These are phyloP conservation scores for Mirounga angustirostris DNA, from an alignment of 2,113 vertebrate genomes.

Conservation along the genomic window DNA sequence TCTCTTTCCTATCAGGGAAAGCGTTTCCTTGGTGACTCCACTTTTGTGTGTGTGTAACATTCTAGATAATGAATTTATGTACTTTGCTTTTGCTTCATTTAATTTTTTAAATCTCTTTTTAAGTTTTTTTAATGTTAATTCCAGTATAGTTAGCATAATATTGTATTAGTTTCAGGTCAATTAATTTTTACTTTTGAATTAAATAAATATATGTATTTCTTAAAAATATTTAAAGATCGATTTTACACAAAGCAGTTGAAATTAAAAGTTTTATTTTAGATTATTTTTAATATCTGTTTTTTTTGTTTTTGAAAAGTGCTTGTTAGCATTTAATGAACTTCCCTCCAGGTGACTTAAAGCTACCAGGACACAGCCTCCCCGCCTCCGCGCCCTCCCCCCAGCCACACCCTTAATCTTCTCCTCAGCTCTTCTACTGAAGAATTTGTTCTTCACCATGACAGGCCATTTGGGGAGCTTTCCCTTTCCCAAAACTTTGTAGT, in stretches of 20 bases:
- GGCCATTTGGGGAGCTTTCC: neutral
- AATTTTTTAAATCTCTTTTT: neutral
- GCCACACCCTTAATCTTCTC: neutral
- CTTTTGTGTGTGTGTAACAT: neutral
- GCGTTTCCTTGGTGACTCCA: neutral
- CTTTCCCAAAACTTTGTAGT: neutral
- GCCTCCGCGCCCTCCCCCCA: too few relatives aligned
- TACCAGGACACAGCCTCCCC: neutral
- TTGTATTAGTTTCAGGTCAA: neutral
- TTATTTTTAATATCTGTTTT: slow-evolving; percentile 51
- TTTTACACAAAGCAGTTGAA: neutral
- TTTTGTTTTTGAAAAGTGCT: neutral
- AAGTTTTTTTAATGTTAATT: neutral
- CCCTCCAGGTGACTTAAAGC: neutral
- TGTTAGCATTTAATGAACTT: neutral
- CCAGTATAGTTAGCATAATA: neutral
- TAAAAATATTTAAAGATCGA: slow-evolving; percentile 10
- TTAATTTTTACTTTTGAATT: slow-evolving; percentile 10
- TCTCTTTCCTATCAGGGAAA: neutral
- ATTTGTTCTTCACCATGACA: too few relatives aligned
- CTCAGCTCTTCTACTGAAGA: neutral
- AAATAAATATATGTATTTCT: neutral
- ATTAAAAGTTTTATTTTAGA: slow-evolving; percentile 18
- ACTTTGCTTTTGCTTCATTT: neutral
- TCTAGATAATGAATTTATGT: slow-evolving; percentile 8